Base-by-base conservation (phyloP, 2,113 vertebrate genomes). In the Donacobius atricapilla region DNA sequence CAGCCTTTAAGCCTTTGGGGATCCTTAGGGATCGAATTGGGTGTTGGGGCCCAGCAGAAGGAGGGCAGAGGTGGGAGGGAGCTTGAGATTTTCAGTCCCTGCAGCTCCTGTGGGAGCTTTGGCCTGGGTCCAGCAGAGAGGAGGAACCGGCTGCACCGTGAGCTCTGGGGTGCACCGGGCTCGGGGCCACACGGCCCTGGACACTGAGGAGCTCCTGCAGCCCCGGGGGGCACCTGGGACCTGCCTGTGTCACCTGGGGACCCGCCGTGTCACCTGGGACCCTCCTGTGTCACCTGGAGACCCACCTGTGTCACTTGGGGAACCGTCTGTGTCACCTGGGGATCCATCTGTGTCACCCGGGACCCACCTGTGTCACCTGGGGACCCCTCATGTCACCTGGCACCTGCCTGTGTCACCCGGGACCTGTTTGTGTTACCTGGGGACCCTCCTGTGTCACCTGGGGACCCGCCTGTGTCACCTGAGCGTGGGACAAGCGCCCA, bases 161-260 rank as follows among this genome's bases (percentile, higher is more conserved):
- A 70, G 72, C 58, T 60, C 39, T 2, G 44, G 64, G 64, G 10
- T 21, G 4, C 0, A 6, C 24, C 50, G 65, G 82, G 18, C 53
- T 33, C 1, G 2, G 3, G 28, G 24, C 31, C 64, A 20, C 11
- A 0, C 3, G 3, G 28, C 31, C 2, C 47, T 8, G 56, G 30
- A 64, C 63, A n/a, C 82, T 33, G 40, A 13, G 56, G 45, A 45
- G 39, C 56, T 24, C 16, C 5, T 5, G 37, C 53, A 47, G 57
- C 30, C 50, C 13, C 3, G 4, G 57, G 54, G 60, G 25, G 7
- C 53, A 3, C 6, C 0, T 6, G 45, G 78, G n/a, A n/a, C 64
- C 33, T 40, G 4, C n/a, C 56, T 3, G 8, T 35, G 39, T 17
- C 15, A n/a, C n/a, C n/a, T n/a, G n/a, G n/a, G n/a, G n/a, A n/a